Percentiles rank a stretch among this genome's conserved stretches.
phyloP scores from a whole-genome alignment of 2,113 vertebrate genomes.

The Varanus komodoensis region DNA sequence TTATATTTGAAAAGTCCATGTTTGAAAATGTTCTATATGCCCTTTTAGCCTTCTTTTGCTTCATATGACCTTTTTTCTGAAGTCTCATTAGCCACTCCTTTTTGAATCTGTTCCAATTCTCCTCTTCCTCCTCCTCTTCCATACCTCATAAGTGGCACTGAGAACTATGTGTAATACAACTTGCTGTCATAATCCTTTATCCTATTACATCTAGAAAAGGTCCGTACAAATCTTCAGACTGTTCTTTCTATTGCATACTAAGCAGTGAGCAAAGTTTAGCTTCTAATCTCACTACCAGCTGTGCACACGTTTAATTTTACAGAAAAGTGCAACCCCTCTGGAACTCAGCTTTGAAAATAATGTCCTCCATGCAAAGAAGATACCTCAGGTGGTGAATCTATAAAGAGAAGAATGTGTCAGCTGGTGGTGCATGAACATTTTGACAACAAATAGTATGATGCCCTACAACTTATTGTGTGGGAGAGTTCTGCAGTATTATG shows the following conservation, averaged over 20 bases:
- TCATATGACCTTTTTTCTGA: not conserved
- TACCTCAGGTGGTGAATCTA: not conserved
- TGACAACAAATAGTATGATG: not conserved
- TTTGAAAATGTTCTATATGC: not conserved
- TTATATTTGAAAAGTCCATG: not conserved
- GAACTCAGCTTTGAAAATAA: conserved; percentile 29
- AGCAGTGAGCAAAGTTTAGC: not conserved
- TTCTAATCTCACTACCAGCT: not conserved
- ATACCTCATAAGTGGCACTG: not conserved
- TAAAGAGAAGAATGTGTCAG: conserved; percentile 2
- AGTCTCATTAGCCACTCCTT: not conserved
- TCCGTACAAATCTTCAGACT: conserved; percentile 2
- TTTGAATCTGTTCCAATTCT: not conserved
- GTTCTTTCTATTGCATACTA: not conserved
- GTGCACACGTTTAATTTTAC: conserved; percentile 9
- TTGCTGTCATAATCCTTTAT: conserved; percentile 3
- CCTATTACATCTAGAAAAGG: not conserved
- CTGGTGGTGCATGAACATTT: conserved; percentile 19
- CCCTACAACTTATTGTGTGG: conserved; percentile 23
- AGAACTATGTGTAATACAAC: not conserved
- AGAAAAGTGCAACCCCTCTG: not conserved
- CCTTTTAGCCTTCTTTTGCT: not conserved
- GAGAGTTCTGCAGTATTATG: conserved; percentile 15
- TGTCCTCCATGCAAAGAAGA: not conserved
- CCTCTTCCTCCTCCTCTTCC: not conserved